Evolutionary conservation across 2,113 vertebrate species (phyloP).

Genomic region (Bubo scandiacus): DNA sequence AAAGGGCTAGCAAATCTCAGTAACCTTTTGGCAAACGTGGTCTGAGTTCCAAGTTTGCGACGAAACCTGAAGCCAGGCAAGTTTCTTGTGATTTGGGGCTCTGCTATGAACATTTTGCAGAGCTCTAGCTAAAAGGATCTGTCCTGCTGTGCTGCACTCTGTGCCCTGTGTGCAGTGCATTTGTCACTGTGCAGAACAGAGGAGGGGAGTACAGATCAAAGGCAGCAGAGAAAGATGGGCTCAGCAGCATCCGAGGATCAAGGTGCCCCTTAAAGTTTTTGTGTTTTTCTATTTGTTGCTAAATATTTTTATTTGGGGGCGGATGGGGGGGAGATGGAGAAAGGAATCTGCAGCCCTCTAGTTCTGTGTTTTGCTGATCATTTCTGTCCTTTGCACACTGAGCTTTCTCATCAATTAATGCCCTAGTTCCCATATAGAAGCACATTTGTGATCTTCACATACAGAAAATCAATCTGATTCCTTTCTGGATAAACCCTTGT

Average conservation of each 20-base stretch:
- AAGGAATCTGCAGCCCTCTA: not conserved
- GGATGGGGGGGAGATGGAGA: not conserved
- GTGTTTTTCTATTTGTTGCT: conserved; percentile 12
- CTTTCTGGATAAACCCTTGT: not conserved
- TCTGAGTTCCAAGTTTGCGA: conserved; percentile 49
- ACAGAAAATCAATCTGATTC: not conserved
- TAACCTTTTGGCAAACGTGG: conserved; percentile 52
- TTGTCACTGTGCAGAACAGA: conserved; percentile 66
- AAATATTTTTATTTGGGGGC: conserved; percentile 24
- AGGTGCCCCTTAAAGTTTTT: conserved; percentile 53
- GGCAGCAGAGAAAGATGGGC: conserved; percentile 32
- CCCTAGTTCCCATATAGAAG: not conserved
- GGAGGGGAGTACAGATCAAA: conserved; percentile 63
- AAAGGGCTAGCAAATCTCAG: conserved; percentile 31
- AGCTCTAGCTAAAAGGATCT: conserved; percentile 55
- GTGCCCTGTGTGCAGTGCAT: conserved; percentile 53
- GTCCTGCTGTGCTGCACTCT: conserved; percentile 65
- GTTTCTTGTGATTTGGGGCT: conserved; percentile 63
- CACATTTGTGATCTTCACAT: not conserved
- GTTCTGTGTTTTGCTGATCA: not conserved
- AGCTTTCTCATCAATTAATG: not conserved
- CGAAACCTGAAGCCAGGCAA: conserved; percentile 50
- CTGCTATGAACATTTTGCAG: conserved; percentile 64
- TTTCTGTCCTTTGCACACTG: not conserved
- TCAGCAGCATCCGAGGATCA: conserved; percentile 34